phyloP scores from a whole-genome alignment of 53 echinoderm and acorn worm genomes.

The Paracentrotus lividus region DNA sequence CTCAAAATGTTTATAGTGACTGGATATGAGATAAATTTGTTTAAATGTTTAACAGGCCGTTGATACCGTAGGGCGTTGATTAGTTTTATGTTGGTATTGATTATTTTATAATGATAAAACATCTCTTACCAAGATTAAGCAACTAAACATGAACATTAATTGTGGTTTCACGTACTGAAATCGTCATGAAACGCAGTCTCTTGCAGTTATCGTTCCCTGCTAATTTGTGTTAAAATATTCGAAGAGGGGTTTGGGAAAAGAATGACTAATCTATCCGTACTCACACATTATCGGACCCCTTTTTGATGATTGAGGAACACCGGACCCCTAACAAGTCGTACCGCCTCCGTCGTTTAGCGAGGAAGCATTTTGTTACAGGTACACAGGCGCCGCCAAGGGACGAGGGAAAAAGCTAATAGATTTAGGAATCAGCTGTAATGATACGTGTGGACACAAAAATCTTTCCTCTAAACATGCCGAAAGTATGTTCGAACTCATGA shows the following conservation, averaged over 20 bases:
- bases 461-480: neutral
- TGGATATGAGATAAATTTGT: neutral
- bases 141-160: too few relatives aligned
- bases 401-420: neutral
- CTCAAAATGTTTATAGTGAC: neutral
- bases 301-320: neutral
- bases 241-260: neutral
- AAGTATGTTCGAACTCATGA: neutral
- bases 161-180: too few relatives aligned
- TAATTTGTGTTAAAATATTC: neutral
- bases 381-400: neutral
- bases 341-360: slow-evolving; percentile 15
- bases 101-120: too few relatives aligned
- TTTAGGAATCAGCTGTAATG: neutral
- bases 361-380: slow-evolving; percentile 33
- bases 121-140: too few relatives aligned
- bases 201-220: neutral
- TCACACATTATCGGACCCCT: neutral
- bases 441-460: neutral
- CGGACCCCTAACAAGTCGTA: slow-evolving; percentile 16
- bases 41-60: too few relatives aligned
- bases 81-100: too few relatives aligned
- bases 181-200: too few relatives aligned
- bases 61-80: too few relatives aligned
- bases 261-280: neutral